Conservation (phyloP, 2,888 invertebrate genomes). For the Acleris literana region DNA sequence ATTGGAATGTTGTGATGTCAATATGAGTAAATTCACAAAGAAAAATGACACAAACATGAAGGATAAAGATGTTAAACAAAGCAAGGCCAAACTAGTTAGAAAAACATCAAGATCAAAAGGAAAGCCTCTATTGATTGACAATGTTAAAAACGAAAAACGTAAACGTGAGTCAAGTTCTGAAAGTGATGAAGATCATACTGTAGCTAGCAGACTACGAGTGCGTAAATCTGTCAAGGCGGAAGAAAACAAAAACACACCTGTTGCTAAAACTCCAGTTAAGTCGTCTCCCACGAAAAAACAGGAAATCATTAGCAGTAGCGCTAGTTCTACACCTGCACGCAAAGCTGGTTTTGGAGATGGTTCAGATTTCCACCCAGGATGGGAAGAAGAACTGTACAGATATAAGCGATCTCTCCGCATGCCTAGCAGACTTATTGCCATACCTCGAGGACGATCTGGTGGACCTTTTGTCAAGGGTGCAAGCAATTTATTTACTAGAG, state of each 20-base stretch:
- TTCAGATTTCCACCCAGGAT: slow-evolving; percentile 89
- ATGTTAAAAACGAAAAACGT: slow-evolving; percentile 64
- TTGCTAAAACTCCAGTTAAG: slow-evolving; percentile 64
- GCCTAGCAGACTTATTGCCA: slow-evolving; percentile 91
- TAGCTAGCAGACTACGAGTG: slow-evolving; percentile 70
- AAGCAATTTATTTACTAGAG: slow-evolving; percentile 79
- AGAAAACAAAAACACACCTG: slow-evolving; percentile 54
- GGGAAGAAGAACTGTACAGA: slow-evolving; percentile 92
- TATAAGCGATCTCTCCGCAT: slow-evolving; percentile 92
- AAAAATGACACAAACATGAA: slow-evolving; percentile 64
- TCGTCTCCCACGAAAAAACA: slow-evolving; percentile 64
- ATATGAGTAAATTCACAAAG: slow-evolving; percentile 68
- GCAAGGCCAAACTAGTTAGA: slow-evolving; percentile 59
- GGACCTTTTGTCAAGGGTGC: slow-evolving; percentile 73
- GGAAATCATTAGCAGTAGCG: slow-evolving; percentile 62
- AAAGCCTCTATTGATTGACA: slow-evolving; percentile 61
- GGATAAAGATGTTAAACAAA: slow-evolving; percentile 64
- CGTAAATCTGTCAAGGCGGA: slow-evolving; percentile 80
- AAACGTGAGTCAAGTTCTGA: slow-evolving; percentile 67
- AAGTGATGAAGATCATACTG: slow-evolving; percentile 68
- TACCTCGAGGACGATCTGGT: slow-evolving; percentile 86
- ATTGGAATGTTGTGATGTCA: slow-evolving; percentile 77
- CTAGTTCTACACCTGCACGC: slow-evolving; percentile 63
- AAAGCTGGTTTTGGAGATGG: slow-evolving; percentile 88
- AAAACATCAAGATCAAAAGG: slow-evolving; percentile 60